Evolutionary conservation across 2,113 vertebrate genomes (phyloP).

Genomic region (Delphinapterus leucas): DNA sequence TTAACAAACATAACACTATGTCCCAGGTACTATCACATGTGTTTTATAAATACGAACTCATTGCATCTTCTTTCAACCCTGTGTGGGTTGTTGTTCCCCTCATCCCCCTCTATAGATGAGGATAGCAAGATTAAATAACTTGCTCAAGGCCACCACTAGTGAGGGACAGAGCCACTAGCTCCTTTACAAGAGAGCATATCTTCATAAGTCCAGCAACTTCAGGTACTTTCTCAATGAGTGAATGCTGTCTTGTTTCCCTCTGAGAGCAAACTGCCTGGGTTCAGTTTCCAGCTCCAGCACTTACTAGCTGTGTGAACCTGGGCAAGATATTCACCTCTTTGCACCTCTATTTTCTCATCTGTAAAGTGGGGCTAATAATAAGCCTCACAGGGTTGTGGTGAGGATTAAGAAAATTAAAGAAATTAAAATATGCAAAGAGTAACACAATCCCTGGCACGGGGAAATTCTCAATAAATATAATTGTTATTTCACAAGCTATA

Average conservation of each 20-base stretch:
- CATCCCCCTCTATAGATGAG: neutral
- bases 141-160: neutral
- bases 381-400: neutral
- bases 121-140: neutral
- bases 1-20: neutral
- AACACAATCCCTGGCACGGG: neutral
- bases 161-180: neutral
- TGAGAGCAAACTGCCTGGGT: neutral
- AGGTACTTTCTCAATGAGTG: neutral
- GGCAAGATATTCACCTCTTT: neutral
- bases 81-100: neutral
- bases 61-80: neutral
- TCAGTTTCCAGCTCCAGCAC: neutral
- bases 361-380: neutral
- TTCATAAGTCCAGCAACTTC: neutral
- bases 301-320: neutral
- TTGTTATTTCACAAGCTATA: neutral
- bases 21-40: neutral
- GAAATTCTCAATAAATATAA: neutral
- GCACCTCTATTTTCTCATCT: neutral
- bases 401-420: neutral
- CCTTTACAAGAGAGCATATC: neutral
- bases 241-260: neutral
- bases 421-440: neutral
- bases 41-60: neutral